Conservation (phyloP, 2,888 invertebrate genomes). For the Archips crataeganus region DNA sequence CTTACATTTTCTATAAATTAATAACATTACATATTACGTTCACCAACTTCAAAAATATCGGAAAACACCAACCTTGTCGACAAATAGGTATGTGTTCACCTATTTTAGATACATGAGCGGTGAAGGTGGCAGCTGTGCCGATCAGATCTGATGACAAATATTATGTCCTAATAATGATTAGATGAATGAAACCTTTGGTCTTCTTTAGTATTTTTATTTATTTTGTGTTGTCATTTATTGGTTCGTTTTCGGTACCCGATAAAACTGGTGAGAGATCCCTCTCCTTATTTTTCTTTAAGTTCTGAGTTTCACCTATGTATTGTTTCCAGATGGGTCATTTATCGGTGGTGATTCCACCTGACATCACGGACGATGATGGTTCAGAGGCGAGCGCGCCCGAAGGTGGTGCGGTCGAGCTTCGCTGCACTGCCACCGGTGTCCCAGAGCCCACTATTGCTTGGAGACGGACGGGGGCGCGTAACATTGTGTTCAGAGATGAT, state of each 20-base stretch:
- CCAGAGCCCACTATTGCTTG: conserved; percentile 92
- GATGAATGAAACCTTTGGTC: too few species aligned
- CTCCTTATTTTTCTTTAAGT: neutral
- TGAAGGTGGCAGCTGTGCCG: too few species aligned
- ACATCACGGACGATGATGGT: conserved; percentile 88
- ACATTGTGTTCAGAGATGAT: conserved; percentile 90
- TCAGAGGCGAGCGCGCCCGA: conserved; percentile 91
- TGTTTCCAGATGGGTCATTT: conserved; percentile 91
- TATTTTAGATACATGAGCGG: too few species aligned
- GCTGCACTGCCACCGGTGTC: conserved; percentile 92
- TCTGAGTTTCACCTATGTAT: neutral
- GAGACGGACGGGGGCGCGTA: conserved; percentile 91
- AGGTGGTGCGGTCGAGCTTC: conserved; percentile 91
- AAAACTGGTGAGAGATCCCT: too few species aligned
- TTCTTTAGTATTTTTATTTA: too few species aligned
- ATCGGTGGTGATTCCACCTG: conserved; percentile 94
- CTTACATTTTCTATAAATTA: neutral
- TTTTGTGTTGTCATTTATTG: too few species aligned
- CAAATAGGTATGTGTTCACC: too few species aligned
- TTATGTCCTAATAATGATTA: too few species aligned
- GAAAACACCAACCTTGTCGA: too few species aligned
- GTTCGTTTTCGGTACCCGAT: too few species aligned
- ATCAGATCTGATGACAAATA: too few species aligned
- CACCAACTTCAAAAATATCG: too few species aligned
- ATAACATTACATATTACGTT: neutral